Conservation (phyloP, 2,113 vertebrate species). For the Nycticorax nycticorax region DNA sequence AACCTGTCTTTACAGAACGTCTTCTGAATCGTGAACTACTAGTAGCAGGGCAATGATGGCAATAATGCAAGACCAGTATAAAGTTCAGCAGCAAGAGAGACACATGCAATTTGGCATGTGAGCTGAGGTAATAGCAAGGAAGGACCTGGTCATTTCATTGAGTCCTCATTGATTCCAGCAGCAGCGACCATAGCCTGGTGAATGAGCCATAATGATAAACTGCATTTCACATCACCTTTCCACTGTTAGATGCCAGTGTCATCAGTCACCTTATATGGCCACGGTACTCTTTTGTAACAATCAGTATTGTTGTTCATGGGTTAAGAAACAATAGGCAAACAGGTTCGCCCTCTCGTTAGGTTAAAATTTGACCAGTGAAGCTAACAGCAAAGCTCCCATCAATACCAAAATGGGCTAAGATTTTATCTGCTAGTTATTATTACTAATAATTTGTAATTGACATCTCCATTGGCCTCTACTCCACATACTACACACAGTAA, state of each 20-base stretch:
- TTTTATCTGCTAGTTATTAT: not conserved
- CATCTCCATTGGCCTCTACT: not conserved
- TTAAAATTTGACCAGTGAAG: not conserved
- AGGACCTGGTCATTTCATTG: not conserved
- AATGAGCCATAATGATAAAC: not conserved
- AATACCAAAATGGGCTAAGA: not conserved
- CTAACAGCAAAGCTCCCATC: not conserved
- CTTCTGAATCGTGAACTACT: not conserved
- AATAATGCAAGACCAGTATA: not conserved
- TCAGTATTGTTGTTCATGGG: not conserved
- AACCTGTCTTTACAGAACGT: not conserved
- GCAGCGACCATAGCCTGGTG: not conserved
- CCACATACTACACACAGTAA: not conserved
- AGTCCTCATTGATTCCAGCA: not conserved
- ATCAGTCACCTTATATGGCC: not conserved
- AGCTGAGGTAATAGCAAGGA: not conserved
- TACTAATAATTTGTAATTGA: not conserved
- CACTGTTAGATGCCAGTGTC: not conserved
- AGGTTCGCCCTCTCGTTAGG: not conserved
- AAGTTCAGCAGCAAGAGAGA: not conserved
- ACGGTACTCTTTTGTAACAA: not conserved
- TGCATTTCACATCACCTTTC: not conserved
- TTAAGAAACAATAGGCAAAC: not conserved
- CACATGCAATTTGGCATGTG: not conserved
- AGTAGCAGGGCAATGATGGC: not conserved